Evolutionary conservation across 2,113 vertebrate species (phyloP).

Genomic region (Passer domesticus): DNA sequence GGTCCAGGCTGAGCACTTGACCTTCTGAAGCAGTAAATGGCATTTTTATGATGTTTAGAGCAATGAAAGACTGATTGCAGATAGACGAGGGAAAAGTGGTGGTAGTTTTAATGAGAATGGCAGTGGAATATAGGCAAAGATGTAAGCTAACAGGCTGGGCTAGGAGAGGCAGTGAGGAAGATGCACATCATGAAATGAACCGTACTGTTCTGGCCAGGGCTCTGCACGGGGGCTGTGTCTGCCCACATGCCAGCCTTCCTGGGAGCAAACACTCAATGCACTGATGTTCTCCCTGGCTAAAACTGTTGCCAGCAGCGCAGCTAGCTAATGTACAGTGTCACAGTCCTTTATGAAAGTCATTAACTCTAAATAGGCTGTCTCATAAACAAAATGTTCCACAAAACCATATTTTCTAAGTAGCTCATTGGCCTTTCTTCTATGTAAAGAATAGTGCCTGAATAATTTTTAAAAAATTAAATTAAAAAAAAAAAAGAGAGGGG

Average conservation of each 20-base stretch:
- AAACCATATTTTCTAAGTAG: not conserved
- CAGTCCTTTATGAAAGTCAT: not conserved
- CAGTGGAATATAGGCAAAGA: not conserved
- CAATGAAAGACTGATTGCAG: not conserved
- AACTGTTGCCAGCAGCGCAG: not conserved
- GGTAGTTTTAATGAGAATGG: constrained; percentile 14
- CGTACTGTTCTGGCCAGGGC: not conserved
- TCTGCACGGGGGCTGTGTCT: not conserved
- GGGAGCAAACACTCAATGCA: not conserved
- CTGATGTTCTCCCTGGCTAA: not conserved
- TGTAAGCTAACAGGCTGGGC: not conserved
- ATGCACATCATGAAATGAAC: constrained; percentile 54
- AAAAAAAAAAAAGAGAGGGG: not conserved
- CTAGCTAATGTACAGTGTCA: not conserved
- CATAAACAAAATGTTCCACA: not conserved
- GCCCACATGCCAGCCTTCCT: not conserved
- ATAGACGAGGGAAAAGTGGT: not conserved
- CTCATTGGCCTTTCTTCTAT: not conserved
- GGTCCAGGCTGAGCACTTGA: not conserved
- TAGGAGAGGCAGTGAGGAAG: not conserved
- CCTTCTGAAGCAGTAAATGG: constrained; percentile 19
- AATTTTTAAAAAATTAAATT: not conserved
- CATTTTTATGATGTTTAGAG: not conserved
- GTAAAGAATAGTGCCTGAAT: not conserved
- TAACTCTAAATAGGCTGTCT: not conserved